Evolutionary conservation across 2,888 invertebrate genomes (phyloP).

Genomic region (Netelia melanura): DNA sequence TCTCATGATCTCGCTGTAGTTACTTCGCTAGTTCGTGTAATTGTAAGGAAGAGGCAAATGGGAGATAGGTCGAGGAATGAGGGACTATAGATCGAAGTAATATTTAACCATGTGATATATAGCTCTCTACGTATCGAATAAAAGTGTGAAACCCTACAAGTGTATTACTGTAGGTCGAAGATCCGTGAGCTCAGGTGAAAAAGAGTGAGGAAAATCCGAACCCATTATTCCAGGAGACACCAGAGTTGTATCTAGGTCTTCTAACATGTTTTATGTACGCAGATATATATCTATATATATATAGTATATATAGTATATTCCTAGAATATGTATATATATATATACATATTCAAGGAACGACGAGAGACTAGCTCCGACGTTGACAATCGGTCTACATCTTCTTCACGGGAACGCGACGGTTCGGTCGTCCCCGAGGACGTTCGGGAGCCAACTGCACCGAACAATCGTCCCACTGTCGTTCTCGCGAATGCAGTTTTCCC

Average conservation of each 20-base stretch:
- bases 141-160: background rate
- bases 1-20: slow-evolving; percentile 59
- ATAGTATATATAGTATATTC: background rate
- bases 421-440: slow-evolving; percentile 56
- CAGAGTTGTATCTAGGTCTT: slow-evolving; percentile 1
- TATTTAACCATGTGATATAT: slow-evolving; percentile 12
- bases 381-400: slow-evolving; percentile 67
- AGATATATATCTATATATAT: background rate
- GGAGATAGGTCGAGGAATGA: background rate
- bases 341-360: background rate
- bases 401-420: slow-evolving; percentile 48
- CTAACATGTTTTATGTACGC: background rate
- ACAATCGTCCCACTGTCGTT: slow-evolving; percentile 60
- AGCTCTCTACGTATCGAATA: background rate
- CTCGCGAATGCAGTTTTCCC: slow-evolving; percentile 56
- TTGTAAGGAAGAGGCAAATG: slow-evolving; percentile 53
- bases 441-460: slow-evolving; percentile 55
- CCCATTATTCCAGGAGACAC: slow-evolving; percentile 40
- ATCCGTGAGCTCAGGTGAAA: slow-evolving; percentile 48
- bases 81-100: slow-evolving; percentile 15
- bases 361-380: slow-evolving; percentile 47
- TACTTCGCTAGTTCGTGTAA: slow-evolving; percentile 71
- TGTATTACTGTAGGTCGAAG: slow-evolving; percentile 15
- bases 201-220: slow-evolving; percentile 32
- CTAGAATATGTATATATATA: background rate